These are phyloP conservation scores for Pseudolaguvia tuberculata DNA, from an alignment of 2,113 vertebrate species.

Conservation along the genomic window DNA sequence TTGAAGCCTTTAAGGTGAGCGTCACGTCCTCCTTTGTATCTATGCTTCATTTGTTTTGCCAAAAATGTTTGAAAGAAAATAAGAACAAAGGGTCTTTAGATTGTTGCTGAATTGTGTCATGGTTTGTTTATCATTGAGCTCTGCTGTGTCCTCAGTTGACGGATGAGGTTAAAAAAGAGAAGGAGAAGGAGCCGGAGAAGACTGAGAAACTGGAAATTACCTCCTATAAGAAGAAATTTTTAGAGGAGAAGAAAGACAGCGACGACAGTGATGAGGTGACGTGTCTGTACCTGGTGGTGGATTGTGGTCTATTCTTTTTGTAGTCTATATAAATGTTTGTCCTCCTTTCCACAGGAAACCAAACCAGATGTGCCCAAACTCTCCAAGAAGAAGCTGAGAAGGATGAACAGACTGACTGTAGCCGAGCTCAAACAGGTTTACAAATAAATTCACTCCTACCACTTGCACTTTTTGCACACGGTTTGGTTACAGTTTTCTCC, in stretches of 20 bases:
- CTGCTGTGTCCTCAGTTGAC: conserved; percentile 67
- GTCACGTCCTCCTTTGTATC: not conserved
- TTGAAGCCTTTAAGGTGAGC: conserved; percentile 85
- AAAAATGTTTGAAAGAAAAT: not conserved
- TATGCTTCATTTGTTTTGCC: not conserved
- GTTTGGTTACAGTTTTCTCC: not conserved
- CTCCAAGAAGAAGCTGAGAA: conserved; percentile 91
- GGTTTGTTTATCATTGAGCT: not conserved
- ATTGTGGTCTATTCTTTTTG: not conserved
- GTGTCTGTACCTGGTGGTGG: not conserved
- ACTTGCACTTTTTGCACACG: not conserved
- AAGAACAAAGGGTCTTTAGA: not conserved
- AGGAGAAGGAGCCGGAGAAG: conserved; percentile 88
- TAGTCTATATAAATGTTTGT: not conserved
- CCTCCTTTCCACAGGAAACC: conserved; percentile 65
- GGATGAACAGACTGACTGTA: conserved; percentile 90
- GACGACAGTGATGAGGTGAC: conserved; percentile 79
- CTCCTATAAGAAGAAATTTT: conserved; percentile 78
- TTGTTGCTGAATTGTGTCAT: not conserved
- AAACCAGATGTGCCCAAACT: conserved; percentile 80
- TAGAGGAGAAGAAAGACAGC: conserved; percentile 80
- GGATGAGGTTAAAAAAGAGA: conserved; percentile 88
- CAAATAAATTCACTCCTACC: not conserved
- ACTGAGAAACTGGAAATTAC: conserved; percentile 72
- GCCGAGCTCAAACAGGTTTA: conserved; percentile 92